Evolutionary conservation across 2,113 vertebrate species (phyloP), one percentile per base, ranked within the genome.

Genomic region (Silurus asotus): DNA sequence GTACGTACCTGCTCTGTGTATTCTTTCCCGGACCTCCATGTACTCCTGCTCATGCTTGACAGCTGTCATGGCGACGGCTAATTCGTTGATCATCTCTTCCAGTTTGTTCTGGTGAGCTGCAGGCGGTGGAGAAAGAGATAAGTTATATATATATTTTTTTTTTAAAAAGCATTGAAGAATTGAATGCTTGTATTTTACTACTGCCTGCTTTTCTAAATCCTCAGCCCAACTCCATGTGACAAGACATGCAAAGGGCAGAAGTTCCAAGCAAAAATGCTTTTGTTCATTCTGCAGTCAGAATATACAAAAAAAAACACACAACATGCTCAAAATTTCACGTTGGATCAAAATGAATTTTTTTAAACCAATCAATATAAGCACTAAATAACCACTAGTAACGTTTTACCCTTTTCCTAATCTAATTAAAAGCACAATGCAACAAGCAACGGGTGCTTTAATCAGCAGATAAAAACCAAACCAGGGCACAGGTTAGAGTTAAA

Each of bases 11-110:
- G 98, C 97, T 96, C 98, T 96, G 93, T 99, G 98, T 97, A 99
- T 98, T 87, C 98, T 96, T 94, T 99, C 98, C 15, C 98, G 97
- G 25, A 99, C 98, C 93, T 99, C 98, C 98, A 99, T 99, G 96
- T 99, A 99, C 91, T 99, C 98, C 93, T 99, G 98, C 88, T 99
- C 98, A 0, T 99, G 98, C 92, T 99, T 99, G 10, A 99, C 98
- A 0, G 98, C 98, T 0, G 98, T 99, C 98, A 99, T 99, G 0
- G 98, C 97, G 87, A 99, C 97, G 0, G 98, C 97, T 79, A 99
- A 92, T 90, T 99, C 98, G 0, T 99, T 99, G 90, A 99, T 99
- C 98, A 99, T 99, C 92, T 99, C 98, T 95, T 99, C 98, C 92
- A 99, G 94, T 92, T 98, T 99, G 95, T 99, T 99, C 94, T 99